Percentiles rank a stretch among this genome's conserved stretches.
These are phyloP conservation scores for Naso thynnoides DNA, from an alignment of 2,797 vertebrate species.

Conservation along the genomic window DNA sequence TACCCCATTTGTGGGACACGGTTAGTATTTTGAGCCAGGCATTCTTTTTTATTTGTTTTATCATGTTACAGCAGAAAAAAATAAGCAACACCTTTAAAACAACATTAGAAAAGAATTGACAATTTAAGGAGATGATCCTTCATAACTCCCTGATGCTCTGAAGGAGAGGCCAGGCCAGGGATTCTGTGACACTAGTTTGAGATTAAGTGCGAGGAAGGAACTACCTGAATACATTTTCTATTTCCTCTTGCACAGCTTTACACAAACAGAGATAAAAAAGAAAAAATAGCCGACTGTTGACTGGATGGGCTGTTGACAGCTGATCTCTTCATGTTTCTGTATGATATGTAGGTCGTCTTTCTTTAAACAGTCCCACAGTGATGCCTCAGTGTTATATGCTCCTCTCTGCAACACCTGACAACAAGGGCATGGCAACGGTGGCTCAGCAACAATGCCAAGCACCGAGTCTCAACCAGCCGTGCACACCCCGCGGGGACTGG, in stretches of 20 bases:
- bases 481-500: constrained; percentile 48
- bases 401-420: constrained; percentile 53
- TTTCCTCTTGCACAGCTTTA: background rate
- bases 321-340: constrained; percentile 1
- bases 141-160: background rate
- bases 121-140: constrained; percentile 5
- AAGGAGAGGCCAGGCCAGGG: background rate
- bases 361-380: background rate
- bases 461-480: constrained; percentile 43
- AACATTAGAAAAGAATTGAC: background rate
- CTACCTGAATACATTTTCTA: background rate
- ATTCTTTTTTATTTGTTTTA: background rate
- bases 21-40: too few species aligned
- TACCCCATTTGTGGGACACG: too few species aligned
- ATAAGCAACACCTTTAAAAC: too few species aligned
- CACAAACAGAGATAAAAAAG: background rate
- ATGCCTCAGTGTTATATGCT: constrained; percentile 6
- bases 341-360: background rate
- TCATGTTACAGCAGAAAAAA: background rate
- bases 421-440: constrained; percentile 64
- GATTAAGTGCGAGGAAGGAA: background rate
- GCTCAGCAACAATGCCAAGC: constrained; percentile 58
- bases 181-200: background rate
- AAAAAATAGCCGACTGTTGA: background rate
- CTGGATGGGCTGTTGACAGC: background rate